phyloP scores from a whole-genome alignment of 2,888 invertebrate genomes.

The Tortricodes alternella region DNA sequence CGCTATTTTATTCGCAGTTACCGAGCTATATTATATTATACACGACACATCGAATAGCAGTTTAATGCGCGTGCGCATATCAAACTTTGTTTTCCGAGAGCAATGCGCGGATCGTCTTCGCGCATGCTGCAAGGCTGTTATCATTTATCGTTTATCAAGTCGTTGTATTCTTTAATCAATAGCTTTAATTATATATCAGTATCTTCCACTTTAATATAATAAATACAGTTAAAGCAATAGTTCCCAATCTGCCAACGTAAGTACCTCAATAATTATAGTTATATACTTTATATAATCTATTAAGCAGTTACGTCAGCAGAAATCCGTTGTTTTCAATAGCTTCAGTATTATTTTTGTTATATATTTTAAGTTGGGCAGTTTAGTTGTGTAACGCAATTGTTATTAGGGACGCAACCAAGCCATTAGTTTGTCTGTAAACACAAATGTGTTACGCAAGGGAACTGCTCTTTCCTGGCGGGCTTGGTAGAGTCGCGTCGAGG shows the following conservation, averaged over 20 bases:
- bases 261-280: slow-evolving; percentile 75
- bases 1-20: slow-evolving; percentile 36
- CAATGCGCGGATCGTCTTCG: neutral
- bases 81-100: neutral
- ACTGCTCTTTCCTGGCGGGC: slow-evolving; percentile 41
- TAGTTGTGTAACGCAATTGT: neutral
- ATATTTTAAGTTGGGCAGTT: slow-evolving; percentile 38
- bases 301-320: slow-evolving; percentile 17
- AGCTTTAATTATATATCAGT: slow-evolving; percentile 80
- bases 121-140: slow-evolving; percentile 39
- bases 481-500: slow-evolving; percentile 1
- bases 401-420: no score
- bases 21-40: slow-evolving; percentile 27
- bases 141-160: slow-evolving; percentile 49
- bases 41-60: neutral
- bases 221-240: slow-evolving; percentile 72
- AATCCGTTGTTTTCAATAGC: slow-evolving; percentile 10
- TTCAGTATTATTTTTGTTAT: slow-evolving; percentile 46
- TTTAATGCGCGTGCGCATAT: neutral
- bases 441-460: neutral
- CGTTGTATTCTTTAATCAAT: slow-evolving; percentile 73
- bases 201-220: slow-evolving; percentile 75
- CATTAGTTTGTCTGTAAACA: no score
- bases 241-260: slow-evolving; percentile 67
- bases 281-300: slow-evolving; percentile 32